These are phyloP conservation scores for Aspidoscelis tigris DNA, from an alignment of 2,113 vertebrate species.

Conservation along the genomic window DNA sequence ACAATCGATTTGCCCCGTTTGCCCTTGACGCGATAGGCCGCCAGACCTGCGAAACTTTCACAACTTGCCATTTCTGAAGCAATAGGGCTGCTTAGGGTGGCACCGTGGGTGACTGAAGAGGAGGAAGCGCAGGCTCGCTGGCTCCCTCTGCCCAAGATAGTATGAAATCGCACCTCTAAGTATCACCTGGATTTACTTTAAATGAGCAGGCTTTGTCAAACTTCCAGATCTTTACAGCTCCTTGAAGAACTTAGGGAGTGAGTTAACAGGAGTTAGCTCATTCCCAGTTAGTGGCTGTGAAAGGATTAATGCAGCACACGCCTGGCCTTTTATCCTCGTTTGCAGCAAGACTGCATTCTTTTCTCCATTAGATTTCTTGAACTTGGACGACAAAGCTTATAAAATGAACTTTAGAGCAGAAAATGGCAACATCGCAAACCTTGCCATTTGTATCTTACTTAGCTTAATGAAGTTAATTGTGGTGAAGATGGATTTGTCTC, in stretches of 20 bases:
- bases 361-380: not conserved
- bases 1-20: not conserved
- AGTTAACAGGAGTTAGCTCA: not conserved
- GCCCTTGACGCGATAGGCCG: not conserved
- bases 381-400: not conserved
- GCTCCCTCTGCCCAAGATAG: not conserved
- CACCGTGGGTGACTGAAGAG: not conserved
- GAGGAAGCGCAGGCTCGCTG: accelerated
- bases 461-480: not conserved
- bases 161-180: not conserved
- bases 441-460: not conserved
- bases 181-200: not conserved
- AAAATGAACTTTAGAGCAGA: not conserved
- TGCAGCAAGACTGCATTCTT: not conserved
- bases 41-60: not conserved
- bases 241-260: not conserved
- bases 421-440: not conserved
- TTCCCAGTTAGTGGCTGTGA: not conserved
- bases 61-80: not conserved
- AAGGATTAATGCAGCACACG: not conserved
- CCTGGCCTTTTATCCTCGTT: not conserved
- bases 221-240: not conserved
- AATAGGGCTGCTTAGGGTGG: too few relatives aligned
- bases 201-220: not conserved
- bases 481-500: not conserved